Evolutionary conservation across 2,888 invertebrate species (phyloP).

Genomic region (Noctua janthe): DNA sequence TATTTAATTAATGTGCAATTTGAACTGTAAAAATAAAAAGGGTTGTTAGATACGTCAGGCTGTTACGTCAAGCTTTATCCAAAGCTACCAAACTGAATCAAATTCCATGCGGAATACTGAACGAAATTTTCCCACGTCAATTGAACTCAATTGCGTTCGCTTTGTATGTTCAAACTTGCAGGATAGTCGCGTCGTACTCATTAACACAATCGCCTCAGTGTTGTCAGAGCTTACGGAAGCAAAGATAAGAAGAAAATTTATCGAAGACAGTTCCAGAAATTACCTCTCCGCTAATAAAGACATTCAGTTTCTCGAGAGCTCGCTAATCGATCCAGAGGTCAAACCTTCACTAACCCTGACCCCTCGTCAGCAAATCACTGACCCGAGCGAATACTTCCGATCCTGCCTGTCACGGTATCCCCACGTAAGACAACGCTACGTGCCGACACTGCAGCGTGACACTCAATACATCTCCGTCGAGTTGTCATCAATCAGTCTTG

Average conservation of each 20-base stretch:
- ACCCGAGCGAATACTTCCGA: neutral
- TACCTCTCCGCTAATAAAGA: neutral
- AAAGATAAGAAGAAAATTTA: neutral
- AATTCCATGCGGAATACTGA: neutral
- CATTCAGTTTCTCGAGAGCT: too few species aligned
- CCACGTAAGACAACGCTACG: neutral
- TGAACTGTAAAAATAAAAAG: neutral
- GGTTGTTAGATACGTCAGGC: neutral
- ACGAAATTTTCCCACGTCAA: neutral
- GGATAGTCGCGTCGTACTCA: neutral
- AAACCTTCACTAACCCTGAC: neutral
- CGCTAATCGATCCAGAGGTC: constrained; percentile 1
- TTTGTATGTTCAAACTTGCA: neutral
- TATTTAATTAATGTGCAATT: neutral
- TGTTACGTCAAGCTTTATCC: neutral
- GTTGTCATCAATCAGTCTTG: constrained; percentile 39
- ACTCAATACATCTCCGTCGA: constrained; percentile 27
- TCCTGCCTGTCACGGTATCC: neutral
- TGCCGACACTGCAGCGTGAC: neutral
- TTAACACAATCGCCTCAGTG: neutral
- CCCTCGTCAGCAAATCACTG: neutral
- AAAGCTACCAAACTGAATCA: neutral
- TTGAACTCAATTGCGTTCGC: too few species aligned
- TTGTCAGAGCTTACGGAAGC: neutral
- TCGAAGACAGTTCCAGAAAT: neutral